Percentiles rank a stretch among this genome's conserved stretches.
phyloP scores from a whole-genome alignment of 1,140 invertebrate species.

The Galleria mellonella region DNA sequence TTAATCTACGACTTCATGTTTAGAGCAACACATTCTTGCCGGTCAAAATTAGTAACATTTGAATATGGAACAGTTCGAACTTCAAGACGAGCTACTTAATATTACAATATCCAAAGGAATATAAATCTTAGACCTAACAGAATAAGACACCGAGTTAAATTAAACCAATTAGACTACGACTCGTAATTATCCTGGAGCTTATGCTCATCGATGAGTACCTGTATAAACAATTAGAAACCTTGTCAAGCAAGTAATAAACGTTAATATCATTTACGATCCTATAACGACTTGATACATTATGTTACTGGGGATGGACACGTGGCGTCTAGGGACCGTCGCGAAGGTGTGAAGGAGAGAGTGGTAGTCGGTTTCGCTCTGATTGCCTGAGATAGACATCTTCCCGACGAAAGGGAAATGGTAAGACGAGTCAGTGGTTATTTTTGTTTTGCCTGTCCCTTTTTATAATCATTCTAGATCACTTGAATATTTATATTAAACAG shows the following conservation, averaged over 20 bases:
- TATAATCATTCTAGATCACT: constrained; percentile 2
- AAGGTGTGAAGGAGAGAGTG: constrained; percentile 28
- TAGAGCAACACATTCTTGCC: constrained; percentile 2
- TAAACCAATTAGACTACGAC: background rate
- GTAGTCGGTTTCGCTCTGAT: constrained; percentile 22
- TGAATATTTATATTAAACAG: constrained; percentile 2
- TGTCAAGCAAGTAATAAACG: constrained; percentile 34
- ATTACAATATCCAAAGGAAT: constrained; percentile 10
- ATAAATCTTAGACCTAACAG: constrained; percentile 10
- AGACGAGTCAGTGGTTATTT: constrained; percentile 42
- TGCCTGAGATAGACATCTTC: constrained; percentile 44
- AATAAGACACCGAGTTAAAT: background rate
- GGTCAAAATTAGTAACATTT: constrained; percentile 19
- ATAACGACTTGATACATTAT: constrained; percentile 40
- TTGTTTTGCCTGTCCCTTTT: constrained; percentile 30
- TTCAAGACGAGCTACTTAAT: constrained; percentile 1
- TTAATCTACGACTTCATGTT: no score
- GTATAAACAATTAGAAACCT: constrained; percentile 42
- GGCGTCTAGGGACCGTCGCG: constrained; percentile 36
- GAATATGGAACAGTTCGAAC: constrained; percentile 30
- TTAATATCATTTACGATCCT: constrained; percentile 35
- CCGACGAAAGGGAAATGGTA: constrained; percentile 49
- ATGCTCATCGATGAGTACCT: constrained; percentile 10
- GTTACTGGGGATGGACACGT: constrained; percentile 34
- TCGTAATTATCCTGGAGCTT: background rate